A percentile compares a stretch with the other conserved stretches of the same genome.
Evolutionary conservation across 2,113 vertebrate species (phyloP).

Genomic region (Neoarius graeffei): DNA sequence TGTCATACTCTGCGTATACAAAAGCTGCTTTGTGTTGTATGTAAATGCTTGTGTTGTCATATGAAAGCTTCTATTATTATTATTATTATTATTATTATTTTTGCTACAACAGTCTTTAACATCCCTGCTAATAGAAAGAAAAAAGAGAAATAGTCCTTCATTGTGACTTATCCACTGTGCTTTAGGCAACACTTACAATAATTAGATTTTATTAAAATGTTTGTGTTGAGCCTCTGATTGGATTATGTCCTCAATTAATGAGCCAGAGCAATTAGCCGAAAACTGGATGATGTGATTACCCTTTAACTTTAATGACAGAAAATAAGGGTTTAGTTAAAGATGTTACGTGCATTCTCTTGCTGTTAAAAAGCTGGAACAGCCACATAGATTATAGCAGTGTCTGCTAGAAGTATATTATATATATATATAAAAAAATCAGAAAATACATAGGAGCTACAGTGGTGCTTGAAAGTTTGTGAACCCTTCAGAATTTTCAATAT

Average conservation of each 20-base stretch:
- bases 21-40: constrained; percentile 61
- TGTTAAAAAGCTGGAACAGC: constrained; percentile 17
- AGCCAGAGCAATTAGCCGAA: constrained; percentile 25
- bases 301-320: constrained; percentile 42
- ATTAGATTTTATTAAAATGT: constrained; percentile 20
- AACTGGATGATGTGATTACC: constrained; percentile 43
- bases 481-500: too few species aligned
- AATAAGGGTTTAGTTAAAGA: constrained; percentile 33
- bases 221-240: constrained; percentile 33
- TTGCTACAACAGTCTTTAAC: constrained; percentile 50
- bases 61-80: neutral
- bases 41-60: constrained; percentile 20
- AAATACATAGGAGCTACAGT: neutral
- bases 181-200: constrained; percentile 20
- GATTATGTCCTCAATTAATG: constrained; percentile 31
- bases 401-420: neutral
- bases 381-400: neutral
- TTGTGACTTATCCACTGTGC: neutral
- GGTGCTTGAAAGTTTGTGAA: too few species aligned
- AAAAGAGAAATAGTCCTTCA: neutral
- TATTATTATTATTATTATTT: constrained; percentile 52
- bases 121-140: constrained; percentile 27
- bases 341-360: neutral
- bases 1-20: constrained; percentile 62
- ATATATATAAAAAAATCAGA: neutral